Conservation (phyloP, 2,888 invertebrate species). For the Drosophila pseudotalamancana region DNA sequence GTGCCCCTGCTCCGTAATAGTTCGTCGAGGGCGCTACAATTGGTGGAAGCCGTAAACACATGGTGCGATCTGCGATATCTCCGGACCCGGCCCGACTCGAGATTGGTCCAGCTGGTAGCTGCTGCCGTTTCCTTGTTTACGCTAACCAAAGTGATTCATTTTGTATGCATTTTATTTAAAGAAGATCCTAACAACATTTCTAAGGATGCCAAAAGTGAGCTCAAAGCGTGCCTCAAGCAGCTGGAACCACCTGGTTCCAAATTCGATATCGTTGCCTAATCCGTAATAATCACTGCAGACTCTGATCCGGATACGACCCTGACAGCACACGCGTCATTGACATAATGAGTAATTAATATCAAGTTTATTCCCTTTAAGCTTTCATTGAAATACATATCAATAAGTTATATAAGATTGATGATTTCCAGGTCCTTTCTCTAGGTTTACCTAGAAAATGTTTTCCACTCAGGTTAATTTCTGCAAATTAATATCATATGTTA, state of each 20-base stretch:
- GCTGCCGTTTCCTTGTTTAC: conserved; percentile 33
- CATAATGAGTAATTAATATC: conserved; percentile 1
- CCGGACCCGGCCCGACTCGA: conserved; percentile 40
- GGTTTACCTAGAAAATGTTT: no score
- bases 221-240: conserved; percentile 63
- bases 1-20: conserved; percentile 49
- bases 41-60: conserved; percentile 67
- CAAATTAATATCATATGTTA: no score
- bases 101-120: conserved; percentile 67
- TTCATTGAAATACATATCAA: no score
- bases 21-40: conserved; percentile 44
- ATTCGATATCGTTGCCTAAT: conserved; percentile 49
- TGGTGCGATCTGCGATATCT: conserved; percentile 71
- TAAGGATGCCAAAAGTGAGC: conserved; percentile 31
- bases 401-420: no score
- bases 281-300: conserved; percentile 22
- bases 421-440: no score
- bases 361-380: neutral
- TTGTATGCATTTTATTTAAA: conserved; percentile 16
- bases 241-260: conserved; percentile 62
- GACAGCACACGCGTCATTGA: conserved; percentile 33
- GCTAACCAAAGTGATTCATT: conserved; percentile 48
- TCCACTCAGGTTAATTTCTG: no score
- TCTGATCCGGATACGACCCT: conserved; percentile 25
- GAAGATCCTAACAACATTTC: conserved; percentile 1